These are phyloP conservation scores for Cheilosia impressa DNA, from an alignment of 2,888 invertebrate genomes.

Conservation along the genomic window DNA sequence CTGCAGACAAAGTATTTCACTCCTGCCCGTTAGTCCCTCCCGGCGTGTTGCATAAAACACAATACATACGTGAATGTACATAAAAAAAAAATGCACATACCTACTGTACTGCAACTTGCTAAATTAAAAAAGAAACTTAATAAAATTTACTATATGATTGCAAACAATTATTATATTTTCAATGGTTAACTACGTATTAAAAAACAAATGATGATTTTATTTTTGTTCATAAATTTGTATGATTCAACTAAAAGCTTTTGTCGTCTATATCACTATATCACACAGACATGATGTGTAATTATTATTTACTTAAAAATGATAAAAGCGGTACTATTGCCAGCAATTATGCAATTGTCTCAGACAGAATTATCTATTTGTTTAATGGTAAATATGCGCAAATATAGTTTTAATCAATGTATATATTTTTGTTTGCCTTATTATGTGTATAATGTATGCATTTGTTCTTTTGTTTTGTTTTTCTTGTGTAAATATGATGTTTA, in stretches of 20 bases:
- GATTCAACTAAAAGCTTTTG: constrained; percentile 30
- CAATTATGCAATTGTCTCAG: background rate
- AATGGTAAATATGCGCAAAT: constrained; percentile 55
- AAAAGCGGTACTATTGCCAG: background rate
- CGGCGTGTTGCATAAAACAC: too few relatives aligned
- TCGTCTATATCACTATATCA: constrained; percentile 17
- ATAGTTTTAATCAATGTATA: constrained; percentile 37
- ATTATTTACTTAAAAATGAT: background rate
- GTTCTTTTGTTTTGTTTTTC: constrained; percentile 10
- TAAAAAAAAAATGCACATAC: background rate
- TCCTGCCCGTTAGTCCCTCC: too few relatives aligned
- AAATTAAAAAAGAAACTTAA: constrained; percentile 27
- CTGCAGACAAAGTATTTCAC: too few relatives aligned
- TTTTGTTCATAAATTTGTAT: constrained; percentile 1
- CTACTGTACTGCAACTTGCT: background rate
- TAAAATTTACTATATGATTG: constrained; percentile 35
- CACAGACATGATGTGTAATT: constrained; percentile 7
- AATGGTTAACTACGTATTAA: constrained; percentile 15
- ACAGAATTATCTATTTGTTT: constrained; percentile 10
- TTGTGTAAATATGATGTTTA: constrained; percentile 62
- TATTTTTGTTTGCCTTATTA: constrained; percentile 28
- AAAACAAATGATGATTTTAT: constrained; percentile 13
- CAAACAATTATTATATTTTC: constrained; percentile 29
- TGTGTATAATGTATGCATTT: constrained; percentile 42
- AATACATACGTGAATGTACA: background rate